Percentiles rank a stretch among this genome's conserved stretches.
phyloP scores from a whole-genome alignment of 2,888 invertebrate genomes.

The Dasypogon diadema region DNA sequence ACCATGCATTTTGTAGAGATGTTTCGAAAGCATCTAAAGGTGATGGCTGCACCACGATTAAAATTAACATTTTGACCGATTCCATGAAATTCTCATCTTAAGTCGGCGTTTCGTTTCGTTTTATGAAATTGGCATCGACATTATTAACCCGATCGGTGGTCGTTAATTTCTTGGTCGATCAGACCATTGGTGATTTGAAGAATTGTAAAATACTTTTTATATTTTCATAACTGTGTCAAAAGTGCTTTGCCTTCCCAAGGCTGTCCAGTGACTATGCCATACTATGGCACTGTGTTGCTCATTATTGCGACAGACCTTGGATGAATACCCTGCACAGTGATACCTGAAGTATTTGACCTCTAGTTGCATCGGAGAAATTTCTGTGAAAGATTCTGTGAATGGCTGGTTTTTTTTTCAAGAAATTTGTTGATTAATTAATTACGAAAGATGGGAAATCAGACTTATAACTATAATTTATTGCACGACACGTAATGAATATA shows the following conservation, averaged over 20 bases:
- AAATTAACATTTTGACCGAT: slow-evolving; percentile 15
- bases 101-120: neutral
- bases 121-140: slow-evolving; percentile 35
- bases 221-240: slow-evolving; percentile 36
- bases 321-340: neutral
- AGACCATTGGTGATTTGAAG: neutral
- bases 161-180: slow-evolving; percentile 31
- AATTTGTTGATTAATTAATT: too few relatives aligned
- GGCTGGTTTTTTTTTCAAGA: too few relatives aligned
- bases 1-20: too few relatives aligned
- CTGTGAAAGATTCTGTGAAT: neutral
- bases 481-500: too few relatives aligned
- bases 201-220: neutral
- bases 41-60: slow-evolving; percentile 20
- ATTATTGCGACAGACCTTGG: neutral
- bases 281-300: neutral
- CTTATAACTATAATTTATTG: too few relatives aligned
- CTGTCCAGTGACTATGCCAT: neutral
- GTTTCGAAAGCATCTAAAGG: slow-evolving; percentile 14
- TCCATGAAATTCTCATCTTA: slow-evolving; percentile 22
- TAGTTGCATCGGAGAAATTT: neutral
- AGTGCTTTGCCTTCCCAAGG: slow-evolving; percentile 17
- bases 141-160: slow-evolving; percentile 13
- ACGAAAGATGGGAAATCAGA: too few relatives aligned
- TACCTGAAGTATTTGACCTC: neutral